A percentile compares a stretch with the other conserved stretches of the same genome.
Evolutionary conservation across 2,888 invertebrate genomes (phyloP).

Genomic region (Tridacna crocea): DNA sequence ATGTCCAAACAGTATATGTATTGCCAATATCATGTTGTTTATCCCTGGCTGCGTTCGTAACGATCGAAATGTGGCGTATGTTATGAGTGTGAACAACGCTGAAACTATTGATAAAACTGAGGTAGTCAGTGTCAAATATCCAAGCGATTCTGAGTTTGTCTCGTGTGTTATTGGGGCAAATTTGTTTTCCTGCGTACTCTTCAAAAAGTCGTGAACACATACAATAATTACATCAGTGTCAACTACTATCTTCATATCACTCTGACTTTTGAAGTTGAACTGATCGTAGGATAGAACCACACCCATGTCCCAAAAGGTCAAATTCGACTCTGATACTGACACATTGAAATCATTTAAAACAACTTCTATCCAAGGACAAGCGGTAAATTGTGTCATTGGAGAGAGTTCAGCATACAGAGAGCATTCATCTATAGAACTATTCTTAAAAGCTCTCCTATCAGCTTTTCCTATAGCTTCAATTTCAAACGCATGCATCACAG

Average conservation of each 20-base stretch:
- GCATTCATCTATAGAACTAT: neutral
- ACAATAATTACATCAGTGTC: neutral
- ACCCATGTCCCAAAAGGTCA: neutral
- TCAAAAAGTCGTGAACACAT: slow-evolving; percentile 5
- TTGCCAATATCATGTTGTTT: slow-evolving; percentile 20
- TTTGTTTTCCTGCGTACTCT: neutral
- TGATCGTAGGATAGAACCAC: neutral
- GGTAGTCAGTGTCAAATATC: neutral
- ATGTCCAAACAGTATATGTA: neutral
- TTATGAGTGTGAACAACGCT: neutral
- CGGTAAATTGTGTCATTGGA: slow-evolving; percentile 1
- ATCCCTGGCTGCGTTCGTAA: slow-evolving; percentile 21
- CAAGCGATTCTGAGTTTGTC: neutral
- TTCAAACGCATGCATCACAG: neutral
- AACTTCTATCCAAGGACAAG: slow-evolving; percentile 4
- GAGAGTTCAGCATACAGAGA: neutral
- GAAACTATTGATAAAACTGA: slow-evolving; percentile 14
- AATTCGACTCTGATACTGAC: neutral
- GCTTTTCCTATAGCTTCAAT: neutral
- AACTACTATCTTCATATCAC: neutral
- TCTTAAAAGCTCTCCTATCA: too few species aligned
- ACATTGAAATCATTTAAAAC: neutral
- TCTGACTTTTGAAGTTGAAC: neutral
- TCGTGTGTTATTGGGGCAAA: neutral
- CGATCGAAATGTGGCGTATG: neutral